Evolutionary conservation across 1,140 invertebrate species (phyloP), one percentile per base, ranked within the genome.

Genomic region (Drosophila micromelanica): DNA sequence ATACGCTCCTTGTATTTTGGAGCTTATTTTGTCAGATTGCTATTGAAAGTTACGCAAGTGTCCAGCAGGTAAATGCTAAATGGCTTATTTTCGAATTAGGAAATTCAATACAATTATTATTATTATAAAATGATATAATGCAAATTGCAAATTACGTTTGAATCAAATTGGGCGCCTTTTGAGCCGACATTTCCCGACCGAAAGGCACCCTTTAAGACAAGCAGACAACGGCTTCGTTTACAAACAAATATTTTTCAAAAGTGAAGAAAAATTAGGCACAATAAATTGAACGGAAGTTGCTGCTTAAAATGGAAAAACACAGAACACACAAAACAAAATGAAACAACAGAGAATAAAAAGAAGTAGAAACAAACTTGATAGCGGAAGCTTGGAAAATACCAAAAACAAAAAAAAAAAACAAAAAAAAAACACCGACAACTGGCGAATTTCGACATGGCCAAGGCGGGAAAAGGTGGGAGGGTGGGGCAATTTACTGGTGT

Each of bases 251-350:
- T 63, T 73, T 71, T 77, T 20, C 46, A 48, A 75, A 87, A 87
- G 82, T 89, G 75, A 78, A 86, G 79, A 87, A 82, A 89, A 87
- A 89, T 89, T 89, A 89, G 84, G 63, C 65, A 78, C 76, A 89
- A 85, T 89, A 89, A 89, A 90, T 89, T 89, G 84, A 90, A 74
- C 84, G 84, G 84, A 87, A 89, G 84, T 87, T 79, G 79, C 79
- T 84, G 76, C 84, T 84, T 78, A 90, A 89, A 89, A 74, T 74
- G 84, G 68, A 78, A 82, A 73, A 60, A 23, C 20, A 46, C n/a
- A n/a, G 43, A 56, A 57, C 70, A 46, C 46, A 60, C 40, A 60
- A 60, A 75, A 49, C 12, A 40, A 56, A 27, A 57, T 65, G 1
- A 45, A 55, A 15, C 57, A 49, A 15, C 37, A 46, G 32, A 40